A percentile compares a stretch with the other conserved stretches of the same genome.
These are phyloP conservation scores for Smutsia gigantea DNA, from an alignment of 2,797 vertebrate genomes.

Conservation along the genomic window DNA sequence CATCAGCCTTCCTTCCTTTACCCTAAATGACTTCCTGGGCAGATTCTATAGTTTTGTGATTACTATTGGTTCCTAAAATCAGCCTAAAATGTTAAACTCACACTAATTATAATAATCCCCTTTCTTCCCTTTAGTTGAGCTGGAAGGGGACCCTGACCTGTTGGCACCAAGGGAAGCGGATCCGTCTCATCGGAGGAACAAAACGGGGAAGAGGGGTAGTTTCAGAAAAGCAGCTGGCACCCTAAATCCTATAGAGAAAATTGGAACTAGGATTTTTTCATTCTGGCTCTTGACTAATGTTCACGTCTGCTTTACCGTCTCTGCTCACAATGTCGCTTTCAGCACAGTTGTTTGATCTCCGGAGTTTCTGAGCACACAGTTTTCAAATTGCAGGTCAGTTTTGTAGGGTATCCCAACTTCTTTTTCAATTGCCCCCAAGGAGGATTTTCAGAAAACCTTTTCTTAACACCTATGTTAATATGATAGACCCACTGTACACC, in stretches of 20 bases:
- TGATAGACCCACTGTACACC: background rate
- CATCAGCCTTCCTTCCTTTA: background rate
- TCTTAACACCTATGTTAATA: background rate
- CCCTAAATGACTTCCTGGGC: background rate
- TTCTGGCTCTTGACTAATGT: background rate
- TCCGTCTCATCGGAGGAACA: background rate
- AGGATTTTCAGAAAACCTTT: background rate
- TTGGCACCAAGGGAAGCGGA: background rate
- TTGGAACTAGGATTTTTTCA: too few relatives aligned
- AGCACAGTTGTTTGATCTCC: background rate
- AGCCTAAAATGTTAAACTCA: background rate
- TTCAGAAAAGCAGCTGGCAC: background rate
- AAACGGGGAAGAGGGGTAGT: fast-evolving
- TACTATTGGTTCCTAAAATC: background rate
- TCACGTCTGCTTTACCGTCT: background rate
- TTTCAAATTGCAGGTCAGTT: background rate
- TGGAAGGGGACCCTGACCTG: background rate
- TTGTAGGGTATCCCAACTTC: background rate
- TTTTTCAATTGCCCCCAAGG: background rate
- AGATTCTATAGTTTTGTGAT: background rate
- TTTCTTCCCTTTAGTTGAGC: background rate
- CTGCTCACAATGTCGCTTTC: background rate
- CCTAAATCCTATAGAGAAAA: background rate
- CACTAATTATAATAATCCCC: background rate
- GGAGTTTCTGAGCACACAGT: background rate